These are phyloP conservation scores for Lepidotrigona ventralis DNA, from an alignment of 1,140 invertebrate genomes.

Conservation along the genomic window DNA sequence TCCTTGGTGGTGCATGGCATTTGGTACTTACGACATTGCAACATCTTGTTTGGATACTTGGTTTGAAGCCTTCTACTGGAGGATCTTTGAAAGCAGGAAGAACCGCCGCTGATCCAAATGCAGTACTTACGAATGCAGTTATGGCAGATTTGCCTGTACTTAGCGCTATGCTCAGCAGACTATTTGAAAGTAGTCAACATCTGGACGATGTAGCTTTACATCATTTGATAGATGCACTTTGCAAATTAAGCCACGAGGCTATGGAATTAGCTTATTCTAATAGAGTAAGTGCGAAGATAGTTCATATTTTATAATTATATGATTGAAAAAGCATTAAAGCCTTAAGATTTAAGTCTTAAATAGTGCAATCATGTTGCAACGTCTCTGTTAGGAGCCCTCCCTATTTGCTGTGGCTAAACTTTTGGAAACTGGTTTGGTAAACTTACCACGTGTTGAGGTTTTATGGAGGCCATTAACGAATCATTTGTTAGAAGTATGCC, in stretches of 20 bases:
- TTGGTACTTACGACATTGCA: constrained; percentile 96
- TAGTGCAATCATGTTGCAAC: not conserved
- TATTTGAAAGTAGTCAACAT: constrained; percentile 97
- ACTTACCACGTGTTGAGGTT: constrained; percentile 95
- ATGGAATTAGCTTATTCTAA: constrained; percentile 98
- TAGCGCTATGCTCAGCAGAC: constrained; percentile 94
- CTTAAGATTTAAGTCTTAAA: not conserved
- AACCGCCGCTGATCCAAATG: constrained; percentile 88
- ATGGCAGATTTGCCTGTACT: constrained; percentile 97
- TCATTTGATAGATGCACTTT: constrained; percentile 97
- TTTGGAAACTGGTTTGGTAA: constrained; percentile 96
- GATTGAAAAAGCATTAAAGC: not conserved
- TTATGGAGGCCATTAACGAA: constrained; percentile 98
- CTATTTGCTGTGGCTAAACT: constrained; percentile 98
- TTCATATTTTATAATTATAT: not conserved
- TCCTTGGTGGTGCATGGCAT: constrained; percentile 96
- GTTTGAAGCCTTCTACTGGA: constrained; percentile 95
- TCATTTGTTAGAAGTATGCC: constrained; percentile 97
- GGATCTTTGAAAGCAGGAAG: constrained; percentile 92
- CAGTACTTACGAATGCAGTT: constrained; percentile 96
- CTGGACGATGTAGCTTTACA: constrained; percentile 97
- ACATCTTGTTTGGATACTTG: constrained; percentile 99
- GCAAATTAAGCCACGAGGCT: constrained; percentile 97
- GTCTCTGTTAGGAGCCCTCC: constrained; percentile 89
- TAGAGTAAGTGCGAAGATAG: constrained; percentile 82